Evolutionary conservation across 2,113 vertebrate species (phyloP).

Genomic region (Hepsetus odoe): DNA sequence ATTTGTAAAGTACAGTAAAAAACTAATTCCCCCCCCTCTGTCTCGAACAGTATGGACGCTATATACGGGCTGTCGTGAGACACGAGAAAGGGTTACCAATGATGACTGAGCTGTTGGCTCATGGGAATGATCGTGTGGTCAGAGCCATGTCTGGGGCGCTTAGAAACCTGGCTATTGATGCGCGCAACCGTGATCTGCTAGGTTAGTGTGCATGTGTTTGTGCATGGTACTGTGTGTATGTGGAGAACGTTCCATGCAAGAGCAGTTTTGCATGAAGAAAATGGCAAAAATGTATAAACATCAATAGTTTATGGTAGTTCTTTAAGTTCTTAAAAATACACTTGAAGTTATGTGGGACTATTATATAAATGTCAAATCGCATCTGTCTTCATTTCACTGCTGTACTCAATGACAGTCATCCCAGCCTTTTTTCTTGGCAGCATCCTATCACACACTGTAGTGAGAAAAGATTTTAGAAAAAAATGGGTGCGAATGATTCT

Average conservation of each 20-base stretch:
- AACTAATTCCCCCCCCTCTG: neutral
- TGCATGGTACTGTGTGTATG: neutral
- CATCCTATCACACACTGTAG: neutral
- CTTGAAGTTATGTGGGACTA: neutral
- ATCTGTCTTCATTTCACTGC: neutral
- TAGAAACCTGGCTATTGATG: slow-evolving; percentile 91
- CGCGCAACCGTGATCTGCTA: slow-evolving; percentile 88
- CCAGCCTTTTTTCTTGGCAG: neutral
- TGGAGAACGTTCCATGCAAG: neutral
- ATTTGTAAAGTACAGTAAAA: neutral
- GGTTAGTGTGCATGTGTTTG: slow-evolving; percentile 72
- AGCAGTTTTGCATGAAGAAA: no score
- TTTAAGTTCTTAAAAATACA: neutral
- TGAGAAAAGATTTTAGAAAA: neutral
- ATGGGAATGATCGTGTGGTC: slow-evolving; percentile 88
- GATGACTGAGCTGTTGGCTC: slow-evolving; percentile 87
- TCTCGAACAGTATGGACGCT: slow-evolving; percentile 83
- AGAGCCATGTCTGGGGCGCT: slow-evolving; percentile 91
- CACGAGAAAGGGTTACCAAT: slow-evolving; percentile 90
- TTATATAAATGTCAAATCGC: neutral
- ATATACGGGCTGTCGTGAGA: slow-evolving; percentile 85
- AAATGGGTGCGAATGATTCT: neutral
- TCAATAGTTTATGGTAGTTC: no score
- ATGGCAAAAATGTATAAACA: no score
- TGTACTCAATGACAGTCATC: neutral